Base-by-base conservation (phyloP, 2,113 vertebrate genomes). In the Brachionichthys hirsutus region DNA sequence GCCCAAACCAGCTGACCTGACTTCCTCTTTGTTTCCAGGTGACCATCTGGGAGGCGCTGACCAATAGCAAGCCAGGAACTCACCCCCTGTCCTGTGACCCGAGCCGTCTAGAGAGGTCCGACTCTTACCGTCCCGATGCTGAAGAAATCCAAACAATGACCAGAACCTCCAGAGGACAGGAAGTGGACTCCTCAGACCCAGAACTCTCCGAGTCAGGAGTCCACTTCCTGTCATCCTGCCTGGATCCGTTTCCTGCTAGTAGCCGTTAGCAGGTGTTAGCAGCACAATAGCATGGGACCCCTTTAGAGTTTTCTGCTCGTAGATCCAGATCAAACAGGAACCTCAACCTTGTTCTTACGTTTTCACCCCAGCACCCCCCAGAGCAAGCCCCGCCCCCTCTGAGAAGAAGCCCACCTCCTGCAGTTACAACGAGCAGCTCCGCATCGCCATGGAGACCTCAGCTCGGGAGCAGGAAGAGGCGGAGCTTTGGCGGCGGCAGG, bases 11-110 rank as follows among this genome's bases (percentile, higher is more conserved):
- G n/a, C n/a, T n/a, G n/a, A n/a, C n/a, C 62, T 75, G 45, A 78
- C 68, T 65, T 73, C 63, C 52, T 63, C 54, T 54, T 12, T 63
- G 52, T 77, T 22, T 19, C n/a, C 20, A 99, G 97, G 97, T 98
- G 68, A 99, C 96, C 51, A 97, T 99, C 82, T 99, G 97, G 97
- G 97, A 98, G 83, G 97, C 97, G 0, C 85, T 99, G 85, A 97
- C 95, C 77, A 99, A 99, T 82, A 98, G 96, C 92, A 98, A 98
- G 70, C 97, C 97, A 0, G 95, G 96, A 78, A 91, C 93, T 1
- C 94, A 93, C 80, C 89, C 93, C 14, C 85, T 93, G 78, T 89
- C 94, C 46, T 93, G 87, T 38, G 95, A 98, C 68, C 86, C 92
- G 3, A 93, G 92, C 70, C 93, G 87, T 13, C 82, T 93, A 73